A percentile compares a stretch with the other conserved stretches of the same genome.
Conservation (phyloP, 2,797 vertebrate species). For the Eidolon dupreanum region DNA sequence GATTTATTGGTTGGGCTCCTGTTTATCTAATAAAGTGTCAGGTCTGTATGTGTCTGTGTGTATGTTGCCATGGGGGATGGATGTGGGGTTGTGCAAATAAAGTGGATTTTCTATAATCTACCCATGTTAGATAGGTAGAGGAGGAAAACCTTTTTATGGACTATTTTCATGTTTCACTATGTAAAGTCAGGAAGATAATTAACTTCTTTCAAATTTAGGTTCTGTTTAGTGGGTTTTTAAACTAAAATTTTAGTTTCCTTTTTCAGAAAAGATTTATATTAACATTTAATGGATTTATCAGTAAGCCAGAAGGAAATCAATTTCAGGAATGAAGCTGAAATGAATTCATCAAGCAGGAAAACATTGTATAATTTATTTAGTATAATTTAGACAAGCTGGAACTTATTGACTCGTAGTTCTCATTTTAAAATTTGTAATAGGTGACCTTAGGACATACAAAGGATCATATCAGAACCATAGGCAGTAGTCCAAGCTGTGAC, state of each 20-base stretch:
- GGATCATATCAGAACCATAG: background rate
- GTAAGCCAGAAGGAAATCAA: background rate
- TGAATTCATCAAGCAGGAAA: slow-evolving; percentile 56
- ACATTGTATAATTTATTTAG: slow-evolving; percentile 9
- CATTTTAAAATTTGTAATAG: background rate
- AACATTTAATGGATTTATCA: background rate
- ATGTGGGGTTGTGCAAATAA: background rate
- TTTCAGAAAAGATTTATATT: slow-evolving; percentile 21
- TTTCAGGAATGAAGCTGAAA: slow-evolving; percentile 32
- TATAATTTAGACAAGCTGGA: slow-evolving; percentile 9
- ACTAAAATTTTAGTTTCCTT: slow-evolving; percentile 49
- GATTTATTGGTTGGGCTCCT: background rate
- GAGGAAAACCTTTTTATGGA: background rate
- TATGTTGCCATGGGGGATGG: background rate
- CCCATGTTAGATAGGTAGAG: background rate
- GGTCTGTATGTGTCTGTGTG: background rate
- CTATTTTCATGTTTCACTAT: background rate
- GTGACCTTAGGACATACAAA: background rate
- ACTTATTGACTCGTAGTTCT: background rate
- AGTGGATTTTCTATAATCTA: background rate
- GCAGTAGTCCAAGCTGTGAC: background rate
- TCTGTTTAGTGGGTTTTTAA: background rate
- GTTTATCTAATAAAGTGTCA: background rate
- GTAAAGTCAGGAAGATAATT: slow-evolving; percentile 9
- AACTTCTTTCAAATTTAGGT: background rate